A percentile compares a stretch with the other conserved stretches of the same genome.
Evolutionary conservation across 1,140 invertebrate genomes (phyloP).

Genomic region (Euura lappo): DNA sequence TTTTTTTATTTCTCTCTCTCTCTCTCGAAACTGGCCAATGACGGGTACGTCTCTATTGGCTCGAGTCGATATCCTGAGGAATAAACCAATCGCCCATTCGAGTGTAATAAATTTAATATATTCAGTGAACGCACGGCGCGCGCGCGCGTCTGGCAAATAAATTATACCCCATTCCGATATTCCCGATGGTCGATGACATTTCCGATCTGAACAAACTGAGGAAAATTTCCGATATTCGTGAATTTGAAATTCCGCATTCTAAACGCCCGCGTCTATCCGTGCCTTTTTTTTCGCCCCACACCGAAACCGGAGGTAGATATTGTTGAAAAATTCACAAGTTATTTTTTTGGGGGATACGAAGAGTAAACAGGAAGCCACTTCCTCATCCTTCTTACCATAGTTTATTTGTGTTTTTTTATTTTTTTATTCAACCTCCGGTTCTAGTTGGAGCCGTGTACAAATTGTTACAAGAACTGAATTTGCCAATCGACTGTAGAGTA

Average conservation of each 20-base stretch:
- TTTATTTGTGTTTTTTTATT: too few relatives aligned
- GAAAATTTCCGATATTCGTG: background rate
- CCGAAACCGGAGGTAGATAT: background rate
- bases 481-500: conserved; percentile 1
- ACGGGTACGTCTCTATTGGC: too few relatives aligned
- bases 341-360: background rate
- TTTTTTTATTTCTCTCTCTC: background rate
- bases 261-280: background rate
- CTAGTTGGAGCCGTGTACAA: background rate
- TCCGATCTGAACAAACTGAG: background rate
- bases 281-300: background rate
- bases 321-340: conserved; percentile 5
- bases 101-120: background rate
- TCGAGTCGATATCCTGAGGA: background rate
- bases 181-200: conserved; percentile 2
- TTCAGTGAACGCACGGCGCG: background rate
- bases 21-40: background rate
- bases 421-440: too few relatives aligned
- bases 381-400: background rate
- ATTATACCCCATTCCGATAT: background rate
- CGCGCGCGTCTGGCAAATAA: background rate
- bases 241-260: conserved; percentile 5
- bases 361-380: conserved; percentile 4
- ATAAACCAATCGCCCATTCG: background rate
- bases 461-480: background rate